These are phyloP conservation scores for Tangara arthus DNA, from an alignment of 2,797 vertebrate species.

Conservation along the genomic window DNA sequence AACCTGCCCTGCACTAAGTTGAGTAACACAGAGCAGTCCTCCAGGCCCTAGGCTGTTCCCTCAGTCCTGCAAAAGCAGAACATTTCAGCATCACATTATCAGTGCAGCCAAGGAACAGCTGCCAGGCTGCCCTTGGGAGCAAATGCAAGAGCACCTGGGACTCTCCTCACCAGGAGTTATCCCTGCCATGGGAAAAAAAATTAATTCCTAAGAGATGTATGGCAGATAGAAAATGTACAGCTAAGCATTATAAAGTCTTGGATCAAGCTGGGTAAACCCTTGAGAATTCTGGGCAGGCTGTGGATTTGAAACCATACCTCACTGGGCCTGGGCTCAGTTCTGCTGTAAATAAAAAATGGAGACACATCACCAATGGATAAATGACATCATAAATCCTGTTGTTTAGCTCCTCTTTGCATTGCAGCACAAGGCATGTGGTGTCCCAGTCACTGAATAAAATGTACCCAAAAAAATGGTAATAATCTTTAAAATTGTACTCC, in stretches of 20 bases:
- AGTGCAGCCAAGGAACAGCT: not conserved
- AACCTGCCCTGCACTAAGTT: not conserved
- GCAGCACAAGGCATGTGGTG: not conserved
- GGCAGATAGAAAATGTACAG: not conserved
- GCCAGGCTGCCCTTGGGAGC: not conserved
- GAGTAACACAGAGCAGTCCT: not conserved
- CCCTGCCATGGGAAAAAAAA: not conserved
- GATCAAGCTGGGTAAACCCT: not conserved
- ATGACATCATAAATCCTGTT: not conserved
- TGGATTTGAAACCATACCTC: not conserved
- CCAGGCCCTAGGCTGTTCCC: not conserved
- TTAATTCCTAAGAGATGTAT: not conserved
- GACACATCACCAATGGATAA: not conserved
- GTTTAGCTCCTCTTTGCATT: not conserved
- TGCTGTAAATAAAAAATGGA: not conserved
- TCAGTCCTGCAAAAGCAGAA: not conserved
- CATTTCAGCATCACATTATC: not conserved
- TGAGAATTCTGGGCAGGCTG: not conserved
- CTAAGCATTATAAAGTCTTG: not conserved
- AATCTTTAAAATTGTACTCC: not conserved
- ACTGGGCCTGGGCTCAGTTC: not conserved
- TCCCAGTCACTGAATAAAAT: not conserved
- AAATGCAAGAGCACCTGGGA: not conserved
- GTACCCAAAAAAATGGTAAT: not conserved
- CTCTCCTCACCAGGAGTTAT: not conserved